phyloP scores from a whole-genome alignment of 2,113 vertebrate species.

The Pyxicephalus adspersus region DNA sequence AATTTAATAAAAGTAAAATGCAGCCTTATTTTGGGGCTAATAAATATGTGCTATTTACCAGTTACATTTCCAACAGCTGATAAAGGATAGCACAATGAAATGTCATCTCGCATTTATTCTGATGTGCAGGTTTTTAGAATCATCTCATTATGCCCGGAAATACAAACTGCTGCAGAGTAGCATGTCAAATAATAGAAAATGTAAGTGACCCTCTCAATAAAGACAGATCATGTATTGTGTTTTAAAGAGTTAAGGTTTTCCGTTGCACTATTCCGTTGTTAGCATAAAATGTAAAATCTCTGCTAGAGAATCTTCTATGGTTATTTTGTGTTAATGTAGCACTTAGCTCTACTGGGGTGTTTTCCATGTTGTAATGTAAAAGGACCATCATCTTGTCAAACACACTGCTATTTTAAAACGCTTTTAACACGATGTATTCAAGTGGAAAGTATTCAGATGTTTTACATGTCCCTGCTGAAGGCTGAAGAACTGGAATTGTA shows the following conservation, averaged over 20 bases:
- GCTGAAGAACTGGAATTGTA: too few relatives aligned
- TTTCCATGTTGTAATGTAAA: constrained; percentile 6
- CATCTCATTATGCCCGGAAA: constrained; percentile 9
- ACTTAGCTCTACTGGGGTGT: constrained; percentile 9
- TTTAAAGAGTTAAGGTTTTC: background rate
- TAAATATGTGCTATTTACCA: constrained; percentile 4
- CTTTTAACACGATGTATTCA: constrained; percentile 18
- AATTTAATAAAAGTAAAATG: background rate
- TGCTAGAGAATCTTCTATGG: background rate
- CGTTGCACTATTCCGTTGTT: background rate
- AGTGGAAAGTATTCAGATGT: constrained; percentile 32
- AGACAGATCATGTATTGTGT: constrained; percentile 6
- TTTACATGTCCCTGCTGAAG: background rate
- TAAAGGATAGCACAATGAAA: background rate
- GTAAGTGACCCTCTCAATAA: background rate
- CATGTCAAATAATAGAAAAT: constrained; percentile 21
- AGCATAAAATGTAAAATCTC: background rate
- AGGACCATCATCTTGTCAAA: constrained; percentile 18
- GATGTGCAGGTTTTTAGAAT: constrained; percentile 7
- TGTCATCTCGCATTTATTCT: constrained; percentile 1
- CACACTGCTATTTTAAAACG: background rate
- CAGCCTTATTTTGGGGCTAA: background rate
- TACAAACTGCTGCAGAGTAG: constrained; percentile 9
- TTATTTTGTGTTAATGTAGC: constrained; percentile 14
- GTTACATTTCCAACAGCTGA: constrained; percentile 12